Evolutionary conservation across 2,113 vertebrate species (phyloP).

Genomic region (Pedetes capensis): DNA sequence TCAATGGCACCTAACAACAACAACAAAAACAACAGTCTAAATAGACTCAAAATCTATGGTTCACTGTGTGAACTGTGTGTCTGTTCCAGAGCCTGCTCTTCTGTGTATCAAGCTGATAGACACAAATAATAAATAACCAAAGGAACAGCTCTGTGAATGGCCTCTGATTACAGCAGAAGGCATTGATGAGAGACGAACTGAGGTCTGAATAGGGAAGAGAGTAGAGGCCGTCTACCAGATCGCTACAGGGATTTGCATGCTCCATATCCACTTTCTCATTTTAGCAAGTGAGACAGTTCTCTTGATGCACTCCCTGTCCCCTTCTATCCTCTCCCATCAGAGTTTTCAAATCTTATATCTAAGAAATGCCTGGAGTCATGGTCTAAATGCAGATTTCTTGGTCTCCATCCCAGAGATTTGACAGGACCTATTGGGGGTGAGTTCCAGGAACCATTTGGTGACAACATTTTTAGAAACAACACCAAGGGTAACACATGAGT

Average conservation of each 20-base stretch:
- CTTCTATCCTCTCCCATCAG: not conserved
- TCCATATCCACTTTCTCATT: not conserved
- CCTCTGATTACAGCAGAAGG: slow-evolving; percentile 48
- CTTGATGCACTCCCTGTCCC: not conserved
- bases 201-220: slow-evolving; percentile 16
- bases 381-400: not conserved
- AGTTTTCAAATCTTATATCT: not conserved
- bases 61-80: not conserved
- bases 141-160: slow-evolving; percentile 23
- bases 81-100: not conserved
- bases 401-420: not conserved
- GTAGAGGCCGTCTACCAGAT: not conserved
- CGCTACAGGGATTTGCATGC: not conserved
- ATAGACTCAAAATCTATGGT: slow-evolving; percentile 58
- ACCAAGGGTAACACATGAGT: not conserved
- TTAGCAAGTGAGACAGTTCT: slow-evolving; percentile 22
- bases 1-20: too few species aligned
- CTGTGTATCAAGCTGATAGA: not conserved
- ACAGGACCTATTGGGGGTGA: not conserved
- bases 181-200: slow-evolving; percentile 52
- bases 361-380: not conserved
- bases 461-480: not conserved
- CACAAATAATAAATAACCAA: slow-evolving; percentile 44
- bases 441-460: not conserved
- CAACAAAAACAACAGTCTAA: too few species aligned